phyloP scores from a whole-genome alignment of 2,888 invertebrate genomes.

The Fragum whitleyi region DNA sequence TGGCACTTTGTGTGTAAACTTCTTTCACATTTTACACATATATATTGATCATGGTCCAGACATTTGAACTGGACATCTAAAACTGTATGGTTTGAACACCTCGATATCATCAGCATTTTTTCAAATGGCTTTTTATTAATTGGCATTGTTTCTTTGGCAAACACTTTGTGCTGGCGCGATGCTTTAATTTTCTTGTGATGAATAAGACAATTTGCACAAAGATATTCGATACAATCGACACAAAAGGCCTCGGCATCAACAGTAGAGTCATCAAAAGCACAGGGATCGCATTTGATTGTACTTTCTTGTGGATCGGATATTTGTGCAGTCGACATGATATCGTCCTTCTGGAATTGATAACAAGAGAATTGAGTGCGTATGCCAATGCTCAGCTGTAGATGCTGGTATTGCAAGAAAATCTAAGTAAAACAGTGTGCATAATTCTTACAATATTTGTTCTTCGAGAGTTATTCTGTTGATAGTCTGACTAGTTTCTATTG shows the following conservation, averaged over 20 bases:
- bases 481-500: no score
- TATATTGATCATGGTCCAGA: conserved; percentile 15
- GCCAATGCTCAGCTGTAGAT: no score
- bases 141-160: conserved; percentile 26
- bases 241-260: conserved; percentile 27
- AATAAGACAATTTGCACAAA: conserved; percentile 27
- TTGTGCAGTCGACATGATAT: no score
- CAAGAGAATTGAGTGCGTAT: no score
- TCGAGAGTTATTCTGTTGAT: no score
- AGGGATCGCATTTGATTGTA: conserved; percentile 28
- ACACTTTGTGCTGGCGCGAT: conserved; percentile 27
- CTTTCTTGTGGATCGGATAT: not conserved
- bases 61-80: conserved; percentile 20
- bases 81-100: not conserved
- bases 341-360: no score
- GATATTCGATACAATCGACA: conserved; percentile 32
- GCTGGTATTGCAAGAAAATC: no score
- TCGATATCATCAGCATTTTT: not conserved
- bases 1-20: conserved; percentile 16
- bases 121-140: not conserved
- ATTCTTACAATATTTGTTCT: no score
- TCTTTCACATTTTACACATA: conserved; percentile 10
- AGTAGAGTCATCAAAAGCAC: conserved; percentile 18
- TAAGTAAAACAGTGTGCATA: no score
- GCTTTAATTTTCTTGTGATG: conserved; percentile 37